Percentiles rank a stretch among this genome's conserved stretches.
Evolutionary conservation across 2,888 invertebrate species (phyloP).

Genomic region (Gymnoscelis rufifasciata): DNA sequence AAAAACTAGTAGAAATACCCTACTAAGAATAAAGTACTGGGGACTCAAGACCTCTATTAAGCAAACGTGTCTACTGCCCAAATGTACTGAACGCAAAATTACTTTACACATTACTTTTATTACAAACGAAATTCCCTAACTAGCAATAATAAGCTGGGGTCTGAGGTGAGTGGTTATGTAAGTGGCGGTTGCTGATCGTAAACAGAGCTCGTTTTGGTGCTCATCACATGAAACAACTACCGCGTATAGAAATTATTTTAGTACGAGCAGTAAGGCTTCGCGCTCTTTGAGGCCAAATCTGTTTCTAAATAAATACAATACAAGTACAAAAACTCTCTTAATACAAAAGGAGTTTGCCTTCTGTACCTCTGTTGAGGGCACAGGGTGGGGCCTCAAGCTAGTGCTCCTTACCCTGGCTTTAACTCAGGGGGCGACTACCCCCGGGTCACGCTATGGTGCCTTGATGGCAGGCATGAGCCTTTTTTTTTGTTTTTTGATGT

Average conservation of each 20-base stretch:
- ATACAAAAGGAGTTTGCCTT: too few relatives aligned
- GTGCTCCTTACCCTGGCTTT: too few relatives aligned
- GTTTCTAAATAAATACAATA: too few relatives aligned
- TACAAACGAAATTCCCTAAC: slow-evolving; percentile 21
- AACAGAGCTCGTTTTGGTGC: slow-evolving; percentile 16
- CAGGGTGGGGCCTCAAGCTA: too few relatives aligned
- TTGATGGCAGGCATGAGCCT: too few relatives aligned
- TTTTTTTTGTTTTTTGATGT: too few relatives aligned
- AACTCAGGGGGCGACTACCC: too few relatives aligned
- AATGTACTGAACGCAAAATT: slow-evolving; percentile 10
- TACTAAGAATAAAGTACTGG: slow-evolving; percentile 4
- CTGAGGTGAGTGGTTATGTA: slow-evolving; percentile 17
- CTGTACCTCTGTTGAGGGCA: too few relatives aligned
- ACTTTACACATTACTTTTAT: slow-evolving; percentile 20
- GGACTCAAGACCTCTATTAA: slow-evolving; percentile 5
- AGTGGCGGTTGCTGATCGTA: slow-evolving; percentile 15
- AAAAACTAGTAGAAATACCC: neutral
- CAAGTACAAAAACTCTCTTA: too few relatives aligned
- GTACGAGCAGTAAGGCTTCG: too few relatives aligned
- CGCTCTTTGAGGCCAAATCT: too few relatives aligned
- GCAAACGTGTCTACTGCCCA: slow-evolving; percentile 3
- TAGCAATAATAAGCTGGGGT: slow-evolving; percentile 22
- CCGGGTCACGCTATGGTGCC: too few relatives aligned
- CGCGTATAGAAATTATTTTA: slow-evolving; percentile 8
- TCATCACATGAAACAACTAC: slow-evolving; percentile 12